Percentiles rank a stretch among this genome's conserved stretches.
These are phyloP conservation scores for Thelaira solivaga DNA, from an alignment of 2,888 invertebrate species.

Conservation along the genomic window DNA sequence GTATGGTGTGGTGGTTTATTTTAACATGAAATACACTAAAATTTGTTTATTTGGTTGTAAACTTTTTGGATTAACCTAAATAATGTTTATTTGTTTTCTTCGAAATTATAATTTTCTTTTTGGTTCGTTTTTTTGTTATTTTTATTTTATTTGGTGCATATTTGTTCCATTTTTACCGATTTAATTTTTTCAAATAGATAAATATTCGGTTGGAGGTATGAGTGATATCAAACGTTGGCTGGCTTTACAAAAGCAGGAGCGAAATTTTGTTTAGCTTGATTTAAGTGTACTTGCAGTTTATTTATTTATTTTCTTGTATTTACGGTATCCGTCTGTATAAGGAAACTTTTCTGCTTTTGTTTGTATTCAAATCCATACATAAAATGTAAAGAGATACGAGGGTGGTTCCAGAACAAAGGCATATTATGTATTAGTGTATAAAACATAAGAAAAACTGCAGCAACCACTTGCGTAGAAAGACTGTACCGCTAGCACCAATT, in stretches of 20 bases:
- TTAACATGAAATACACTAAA: constrained; percentile 36
- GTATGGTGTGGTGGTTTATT: background rate
- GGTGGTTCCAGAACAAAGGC: background rate
- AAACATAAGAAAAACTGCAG: too few relatives aligned
- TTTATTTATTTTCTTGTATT: background rate
- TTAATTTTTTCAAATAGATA: background rate
- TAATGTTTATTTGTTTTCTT: constrained; percentile 47
- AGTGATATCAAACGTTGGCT: background rate
- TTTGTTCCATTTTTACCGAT: constrained; percentile 43
- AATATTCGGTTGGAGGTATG: too few relatives aligned
- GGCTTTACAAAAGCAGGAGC: background rate
- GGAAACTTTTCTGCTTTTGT: background rate
- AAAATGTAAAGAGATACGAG: background rate
- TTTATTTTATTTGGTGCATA: constrained; percentile 29
- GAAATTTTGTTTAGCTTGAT: background rate
- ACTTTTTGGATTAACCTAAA: constrained; percentile 55
- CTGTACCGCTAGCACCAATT: too few relatives aligned
- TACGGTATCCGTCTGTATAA: background rate
- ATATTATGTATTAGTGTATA: too few relatives aligned
- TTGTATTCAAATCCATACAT: too few relatives aligned
- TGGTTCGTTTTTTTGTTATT: background rate
- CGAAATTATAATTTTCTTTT: constrained; percentile 2
- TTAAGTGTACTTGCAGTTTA: background rate
- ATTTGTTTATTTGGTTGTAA: constrained; percentile 45
- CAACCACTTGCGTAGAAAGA: too few relatives aligned